Evolutionary conservation across 64 coral and sea anemone genomes (phyloP), one percentile per base, ranked within the genome.

Genomic region (Pocillopora damicornis): DNA sequence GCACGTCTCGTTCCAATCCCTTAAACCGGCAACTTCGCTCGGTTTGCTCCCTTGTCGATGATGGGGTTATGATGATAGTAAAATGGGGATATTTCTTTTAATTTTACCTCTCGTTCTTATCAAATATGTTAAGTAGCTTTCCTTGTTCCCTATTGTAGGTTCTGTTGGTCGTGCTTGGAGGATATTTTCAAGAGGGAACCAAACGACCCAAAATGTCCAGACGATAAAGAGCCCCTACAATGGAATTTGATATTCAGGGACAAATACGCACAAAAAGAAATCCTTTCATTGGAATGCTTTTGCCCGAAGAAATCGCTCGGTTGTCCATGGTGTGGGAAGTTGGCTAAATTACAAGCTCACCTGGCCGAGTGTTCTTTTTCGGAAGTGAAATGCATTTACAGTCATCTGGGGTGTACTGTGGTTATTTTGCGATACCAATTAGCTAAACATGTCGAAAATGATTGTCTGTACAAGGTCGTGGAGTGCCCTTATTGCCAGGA

Each of bases 371-470:
- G 94, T 61, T 82, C 91, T 68, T 93, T 83, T 87, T 64, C 86
- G 16, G 62, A 92, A 86, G 91, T 96, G 7, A 42, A 82, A 66
- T 96, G 94, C 37, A 38, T 93, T 17, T 81, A 90, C 60, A 37
- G 23, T 57, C 10, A 35, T 75, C 22, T 63, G 17, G 94, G 94
- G 20, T 96, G 94, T 37, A n/a, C 67, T 10, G 73, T n/a, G 4
- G 18, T 36, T 51, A 6, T 93, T 61, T 74, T 81, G 4, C 87
- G 88, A 64, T 87, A 67, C 72, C 94, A 79, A 26, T 77, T 96
- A 61, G 82, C 91, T 20, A 86, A 85, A 78, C 94, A 96, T 30
- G 15, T 96, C 1, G 83, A 96, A 73, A 96, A 93, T 20, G 91
- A 90, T 17, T 96, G 94, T 35, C 15, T 23, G 17, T 96, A 90